phyloP scores from a whole-genome alignment of 2,888 invertebrate species.

The Acheta domesticus region DNA sequence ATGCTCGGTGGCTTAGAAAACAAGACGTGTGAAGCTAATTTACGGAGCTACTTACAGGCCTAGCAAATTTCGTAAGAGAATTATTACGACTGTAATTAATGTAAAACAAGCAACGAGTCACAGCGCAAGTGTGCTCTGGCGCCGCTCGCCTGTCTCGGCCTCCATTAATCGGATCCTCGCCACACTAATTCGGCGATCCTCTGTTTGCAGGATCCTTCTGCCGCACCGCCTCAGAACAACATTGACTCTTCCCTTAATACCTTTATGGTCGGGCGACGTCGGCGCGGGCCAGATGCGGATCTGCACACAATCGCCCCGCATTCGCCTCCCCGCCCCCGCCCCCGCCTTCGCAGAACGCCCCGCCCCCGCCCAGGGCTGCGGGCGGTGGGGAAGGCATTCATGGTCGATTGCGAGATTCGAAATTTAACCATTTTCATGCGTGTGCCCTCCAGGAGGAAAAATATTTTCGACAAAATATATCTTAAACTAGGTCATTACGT shows the following conservation, averaged over 20 bases:
- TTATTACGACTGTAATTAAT: constrained; percentile 6
- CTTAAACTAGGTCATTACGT: no score
- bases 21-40: neutral
- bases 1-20: neutral
- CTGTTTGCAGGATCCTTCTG: neutral
- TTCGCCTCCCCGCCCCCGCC: no score
- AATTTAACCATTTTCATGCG: no score
- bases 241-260: neutral
- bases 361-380: no score
- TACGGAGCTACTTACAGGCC: neutral
- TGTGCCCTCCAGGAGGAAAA: no score
- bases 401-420: no score
- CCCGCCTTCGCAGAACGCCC: no score
- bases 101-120: neutral
- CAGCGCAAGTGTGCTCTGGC: neutral
- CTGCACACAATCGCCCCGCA: constrained; percentile 1
- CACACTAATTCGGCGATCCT: neutral
- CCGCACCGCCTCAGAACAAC: neutral
- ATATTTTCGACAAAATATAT: no score
- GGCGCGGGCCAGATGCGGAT: neutral
- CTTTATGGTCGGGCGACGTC: neutral
- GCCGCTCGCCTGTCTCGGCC: neutral
- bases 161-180: neutral
- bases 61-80: neutral
- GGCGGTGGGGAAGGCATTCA: no score